Conservation (phyloP, 1,140 invertebrate genomes). For the Caenorhabditis brenneri region DNA sequence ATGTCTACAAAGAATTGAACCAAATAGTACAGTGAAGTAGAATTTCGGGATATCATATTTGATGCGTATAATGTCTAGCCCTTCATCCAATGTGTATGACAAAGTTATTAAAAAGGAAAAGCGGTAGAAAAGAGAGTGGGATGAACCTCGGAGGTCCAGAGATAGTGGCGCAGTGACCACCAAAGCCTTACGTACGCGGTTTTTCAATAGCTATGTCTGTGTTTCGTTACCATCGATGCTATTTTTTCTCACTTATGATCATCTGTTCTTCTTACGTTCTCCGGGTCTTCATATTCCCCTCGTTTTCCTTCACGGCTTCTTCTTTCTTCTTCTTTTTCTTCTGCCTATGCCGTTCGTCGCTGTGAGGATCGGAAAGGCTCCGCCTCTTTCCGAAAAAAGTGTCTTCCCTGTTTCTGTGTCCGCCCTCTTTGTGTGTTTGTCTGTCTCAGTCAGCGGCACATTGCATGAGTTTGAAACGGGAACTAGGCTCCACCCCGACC, state of each 20-base stretch:
- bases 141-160: neutral
- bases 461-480: constrained; percentile 34
- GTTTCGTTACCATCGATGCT: neutral
- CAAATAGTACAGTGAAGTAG: too few species aligned
- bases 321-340: neutral
- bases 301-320: neutral
- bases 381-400: constrained; percentile 25
- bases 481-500: neutral
- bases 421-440: constrained; percentile 5
- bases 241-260: constrained; percentile 16
- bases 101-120: neutral
- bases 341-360: constrained; percentile 5
- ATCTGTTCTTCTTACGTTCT: constrained; percentile 35
- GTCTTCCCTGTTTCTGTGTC: neutral
- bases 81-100: neutral
- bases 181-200: neutral
- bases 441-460: constrained; percentile 13
- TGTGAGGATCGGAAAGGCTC: neutral
- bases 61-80: neutral
- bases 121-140: neutral
- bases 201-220: neutral
- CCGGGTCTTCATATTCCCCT: constrained; percentile 7
- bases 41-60: neutral
- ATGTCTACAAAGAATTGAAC: too few species aligned
- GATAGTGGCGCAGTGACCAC: neutral